Conservation (phyloP, 2,888 invertebrate species). For the Hirtodrosophila histrioides region DNA sequence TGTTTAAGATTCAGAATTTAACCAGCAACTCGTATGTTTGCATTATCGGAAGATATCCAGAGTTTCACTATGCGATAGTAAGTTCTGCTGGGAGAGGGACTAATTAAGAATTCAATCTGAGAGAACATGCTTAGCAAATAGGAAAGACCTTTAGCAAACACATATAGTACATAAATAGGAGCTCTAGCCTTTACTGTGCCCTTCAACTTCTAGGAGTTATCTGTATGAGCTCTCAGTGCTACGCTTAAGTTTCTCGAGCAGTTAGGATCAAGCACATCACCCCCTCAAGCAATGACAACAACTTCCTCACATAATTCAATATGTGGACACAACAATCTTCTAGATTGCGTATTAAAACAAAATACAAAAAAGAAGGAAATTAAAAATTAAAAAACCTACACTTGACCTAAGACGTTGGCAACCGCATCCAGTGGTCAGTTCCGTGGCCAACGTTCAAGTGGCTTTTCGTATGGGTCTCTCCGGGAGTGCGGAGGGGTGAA, state of each 20-base stretch:
- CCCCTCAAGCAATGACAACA: constrained; percentile 39
- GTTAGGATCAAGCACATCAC: constrained; percentile 15
- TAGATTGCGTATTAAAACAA: constrained; percentile 60
- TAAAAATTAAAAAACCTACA: constrained; percentile 43
- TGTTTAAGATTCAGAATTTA: too few species aligned
- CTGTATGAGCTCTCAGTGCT: constrained; percentile 1
- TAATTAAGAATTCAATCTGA: too few species aligned
- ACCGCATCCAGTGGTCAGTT: constrained; percentile 50
- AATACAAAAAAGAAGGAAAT: background rate
- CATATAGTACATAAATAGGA: constrained; percentile 10
- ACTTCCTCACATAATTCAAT: constrained; percentile 72
- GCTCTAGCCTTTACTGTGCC: background rate
- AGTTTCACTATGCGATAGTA: too few species aligned
- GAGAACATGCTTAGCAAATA: too few species aligned
- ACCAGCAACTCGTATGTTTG: too few species aligned
- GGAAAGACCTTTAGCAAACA: background rate
- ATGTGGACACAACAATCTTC: constrained; percentile 44
- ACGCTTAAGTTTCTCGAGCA: constrained; percentile 10
- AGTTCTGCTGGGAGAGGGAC: too few species aligned
- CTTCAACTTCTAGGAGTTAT: background rate
- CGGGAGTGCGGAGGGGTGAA: background rate
- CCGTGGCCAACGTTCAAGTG: constrained; percentile 66
- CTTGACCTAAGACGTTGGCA: constrained; percentile 67
- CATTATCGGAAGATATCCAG: too few species aligned
- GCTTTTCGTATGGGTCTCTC: constrained; percentile 43